phyloP scores from a whole-genome alignment of 1,140 invertebrate genomes.

The Ladona fulva region DNA sequence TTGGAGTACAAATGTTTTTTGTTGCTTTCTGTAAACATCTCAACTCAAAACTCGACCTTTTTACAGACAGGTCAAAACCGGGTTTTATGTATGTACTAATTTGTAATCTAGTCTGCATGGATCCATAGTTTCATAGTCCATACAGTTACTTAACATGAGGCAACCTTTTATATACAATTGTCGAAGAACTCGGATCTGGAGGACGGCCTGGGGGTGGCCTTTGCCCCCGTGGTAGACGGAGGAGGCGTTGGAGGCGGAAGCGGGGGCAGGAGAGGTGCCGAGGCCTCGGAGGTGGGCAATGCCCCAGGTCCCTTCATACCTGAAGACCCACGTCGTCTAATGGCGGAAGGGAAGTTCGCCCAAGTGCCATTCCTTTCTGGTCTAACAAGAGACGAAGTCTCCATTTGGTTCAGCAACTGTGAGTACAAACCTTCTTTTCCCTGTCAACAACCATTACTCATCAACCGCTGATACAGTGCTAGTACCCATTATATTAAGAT shows the following conservation, averaged over 20 bases:
- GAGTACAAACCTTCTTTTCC: constrained; percentile 16
- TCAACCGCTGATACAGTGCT: too few species aligned
- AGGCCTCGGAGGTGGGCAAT: constrained; percentile 20
- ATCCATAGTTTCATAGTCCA: too few species aligned
- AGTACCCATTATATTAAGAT: too few species aligned
- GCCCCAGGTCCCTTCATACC: constrained; percentile 28
- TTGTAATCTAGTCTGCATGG: too few species aligned
- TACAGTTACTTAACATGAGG: too few species aligned
- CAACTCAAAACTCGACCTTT: too few species aligned
- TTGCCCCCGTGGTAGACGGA: constrained; percentile 33
- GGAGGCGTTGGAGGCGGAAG: background rate
- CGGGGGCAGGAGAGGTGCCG: background rate
- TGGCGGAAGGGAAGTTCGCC: constrained; percentile 27
- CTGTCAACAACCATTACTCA: too few species aligned
- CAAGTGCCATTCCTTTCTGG: constrained; percentile 32
- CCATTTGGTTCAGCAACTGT: constrained; percentile 34
- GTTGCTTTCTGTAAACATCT: too few species aligned
- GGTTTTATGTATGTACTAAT: too few species aligned
- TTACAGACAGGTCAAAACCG: too few species aligned
- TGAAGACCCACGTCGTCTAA: constrained; percentile 28
- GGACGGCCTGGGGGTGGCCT: constrained; percentile 31
- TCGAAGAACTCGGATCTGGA: constrained; percentile 28
- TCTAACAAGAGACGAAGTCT: constrained; percentile 34
- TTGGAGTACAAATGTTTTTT: too few species aligned
- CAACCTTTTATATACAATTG: too few species aligned